Evolutionary conservation across 2,888 invertebrate species (phyloP).

Genomic region (Gastrophysa polygoni): DNA sequence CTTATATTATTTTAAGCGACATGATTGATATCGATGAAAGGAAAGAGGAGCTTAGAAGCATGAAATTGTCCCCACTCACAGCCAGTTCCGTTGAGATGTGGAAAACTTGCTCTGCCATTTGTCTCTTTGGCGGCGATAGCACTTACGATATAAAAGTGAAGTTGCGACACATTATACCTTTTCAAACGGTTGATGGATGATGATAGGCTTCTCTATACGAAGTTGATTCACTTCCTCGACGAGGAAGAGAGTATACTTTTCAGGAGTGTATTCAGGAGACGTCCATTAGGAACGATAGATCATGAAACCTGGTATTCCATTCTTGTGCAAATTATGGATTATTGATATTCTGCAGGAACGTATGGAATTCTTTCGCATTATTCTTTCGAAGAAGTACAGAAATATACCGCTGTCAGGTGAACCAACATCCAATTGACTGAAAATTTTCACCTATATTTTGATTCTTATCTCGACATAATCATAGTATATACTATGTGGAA

Average conservation of each 20-base stretch:
- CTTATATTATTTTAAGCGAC: not conserved
- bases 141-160: not conserved
- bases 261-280: not conserved
- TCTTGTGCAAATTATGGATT: no score
- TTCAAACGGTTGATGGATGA: constrained; percentile 1
- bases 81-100: not conserved
- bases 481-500: no score
- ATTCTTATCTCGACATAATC: no score
- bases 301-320: no score
- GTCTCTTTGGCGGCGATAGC: not conserved
- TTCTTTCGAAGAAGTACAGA: no score
- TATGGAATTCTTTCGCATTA: no score
- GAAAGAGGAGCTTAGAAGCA: not conserved
- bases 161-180: constrained; percentile 1
- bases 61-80: not conserved
- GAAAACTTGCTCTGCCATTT: not conserved
- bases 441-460: no score
- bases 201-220: not conserved
- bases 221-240: not conserved
- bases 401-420: no score
- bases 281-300: not conserved
- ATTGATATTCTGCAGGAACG: no score
- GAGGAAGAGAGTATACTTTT: not conserved
- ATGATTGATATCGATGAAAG: not conserved
- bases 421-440: no score